These are phyloP conservation scores for Ptycholaimellus sp. DNA, from an alignment of 2,888 invertebrate genomes.

Conservation along the genomic window DNA sequence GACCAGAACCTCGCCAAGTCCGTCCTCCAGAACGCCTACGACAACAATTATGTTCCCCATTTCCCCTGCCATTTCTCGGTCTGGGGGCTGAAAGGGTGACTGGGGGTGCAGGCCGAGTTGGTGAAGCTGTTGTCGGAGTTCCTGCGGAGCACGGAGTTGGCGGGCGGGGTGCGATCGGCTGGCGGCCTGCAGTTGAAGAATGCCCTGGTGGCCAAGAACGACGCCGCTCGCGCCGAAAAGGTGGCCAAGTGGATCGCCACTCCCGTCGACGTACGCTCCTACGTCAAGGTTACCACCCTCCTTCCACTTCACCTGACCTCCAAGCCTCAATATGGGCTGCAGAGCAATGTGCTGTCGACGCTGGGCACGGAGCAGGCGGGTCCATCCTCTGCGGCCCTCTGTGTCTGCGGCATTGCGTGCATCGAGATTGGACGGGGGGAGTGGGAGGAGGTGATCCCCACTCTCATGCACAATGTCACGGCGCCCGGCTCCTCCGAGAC, in stretches of 20 bases:
- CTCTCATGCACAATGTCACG: constrained; percentile 70
- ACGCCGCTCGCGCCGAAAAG: constrained; percentile 48
- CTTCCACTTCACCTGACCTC: too few relatives aligned
- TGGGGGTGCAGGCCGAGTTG: constrained; percentile 63
- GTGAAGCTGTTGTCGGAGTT: constrained; percentile 77
- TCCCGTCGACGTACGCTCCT: constrained; percentile 55
- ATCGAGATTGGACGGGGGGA: constrained; percentile 71
- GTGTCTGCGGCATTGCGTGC: constrained; percentile 91
- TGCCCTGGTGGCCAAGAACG: constrained; percentile 82
- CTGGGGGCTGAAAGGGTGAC: too few relatives aligned
- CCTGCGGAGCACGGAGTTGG: constrained; percentile 61
- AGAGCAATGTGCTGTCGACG: constrained; percentile 75
- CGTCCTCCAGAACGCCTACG: too few relatives aligned
- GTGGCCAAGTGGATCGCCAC: constrained; percentile 34
- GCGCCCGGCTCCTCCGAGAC: constrained; percentile 49
- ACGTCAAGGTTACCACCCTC: too few relatives aligned
- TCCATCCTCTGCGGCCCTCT: constrained; percentile 92
- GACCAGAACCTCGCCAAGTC: too few relatives aligned
- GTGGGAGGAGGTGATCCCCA: constrained; percentile 69
- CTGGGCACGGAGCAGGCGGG: constrained; percentile 78
- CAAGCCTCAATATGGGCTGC: too few relatives aligned
- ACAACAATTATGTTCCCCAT: too few relatives aligned
- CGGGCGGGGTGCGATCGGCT: constrained; percentile 82
- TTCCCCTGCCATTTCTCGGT: too few relatives aligned
- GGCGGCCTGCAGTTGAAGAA: constrained; percentile 95